Conservation (phyloP, 1,140 invertebrate genomes). For the Elymnias hypermnestra region DNA sequence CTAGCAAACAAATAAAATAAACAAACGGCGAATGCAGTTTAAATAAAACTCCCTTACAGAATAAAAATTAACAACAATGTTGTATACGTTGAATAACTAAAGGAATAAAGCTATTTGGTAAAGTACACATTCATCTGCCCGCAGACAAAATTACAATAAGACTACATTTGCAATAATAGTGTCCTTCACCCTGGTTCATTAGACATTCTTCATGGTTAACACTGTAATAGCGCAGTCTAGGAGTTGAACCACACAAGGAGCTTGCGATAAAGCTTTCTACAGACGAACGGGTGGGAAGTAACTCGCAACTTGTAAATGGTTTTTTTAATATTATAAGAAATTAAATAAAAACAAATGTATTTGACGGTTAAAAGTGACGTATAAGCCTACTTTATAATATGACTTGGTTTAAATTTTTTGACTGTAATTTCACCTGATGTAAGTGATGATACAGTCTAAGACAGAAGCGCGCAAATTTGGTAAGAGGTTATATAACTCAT, state of each 20-base stretch:
- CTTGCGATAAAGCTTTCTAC: conserved; percentile 3
- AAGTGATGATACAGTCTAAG: too few species aligned
- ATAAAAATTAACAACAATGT: too few species aligned
- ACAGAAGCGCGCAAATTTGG: too few species aligned
- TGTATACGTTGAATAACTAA: too few species aligned
- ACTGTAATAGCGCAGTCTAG: conserved; percentile 14
- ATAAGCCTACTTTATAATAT: too few species aligned
- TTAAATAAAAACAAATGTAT: background rate
- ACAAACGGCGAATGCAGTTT: too few species aligned
- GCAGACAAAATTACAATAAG: background rate
- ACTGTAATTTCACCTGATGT: too few species aligned
- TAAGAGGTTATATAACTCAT: too few species aligned
- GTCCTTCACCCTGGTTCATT: conserved; percentile 15
- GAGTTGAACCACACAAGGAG: conserved; percentile 1
- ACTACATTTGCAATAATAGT: background rate
- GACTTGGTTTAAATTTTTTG: too few species aligned
- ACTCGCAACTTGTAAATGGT: background rate
- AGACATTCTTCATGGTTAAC: conserved; percentile 15
- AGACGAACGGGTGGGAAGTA: background rate
- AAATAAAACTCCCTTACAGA: too few species aligned
- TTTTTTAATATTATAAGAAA: background rate
- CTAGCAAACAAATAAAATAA: too few species aligned
- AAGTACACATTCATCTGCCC: background rate
- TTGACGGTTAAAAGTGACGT: too few species aligned
- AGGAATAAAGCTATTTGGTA: background rate